These are phyloP conservation scores for Neosalanx taihuensis DNA, from an alignment of 2,797 vertebrate species.

Conservation along the genomic window DNA sequence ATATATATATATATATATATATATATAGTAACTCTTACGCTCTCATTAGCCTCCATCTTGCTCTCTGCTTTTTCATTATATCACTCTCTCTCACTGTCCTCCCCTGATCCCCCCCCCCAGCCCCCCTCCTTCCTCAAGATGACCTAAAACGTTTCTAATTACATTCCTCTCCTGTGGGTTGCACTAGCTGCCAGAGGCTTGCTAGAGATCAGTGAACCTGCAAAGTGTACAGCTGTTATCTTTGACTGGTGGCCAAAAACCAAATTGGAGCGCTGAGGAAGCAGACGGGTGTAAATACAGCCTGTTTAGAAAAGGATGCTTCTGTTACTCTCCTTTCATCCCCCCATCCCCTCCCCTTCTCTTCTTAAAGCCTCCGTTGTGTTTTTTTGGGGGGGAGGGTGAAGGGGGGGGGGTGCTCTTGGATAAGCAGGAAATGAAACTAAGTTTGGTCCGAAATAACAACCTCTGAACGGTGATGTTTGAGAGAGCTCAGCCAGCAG, in stretches of 20 bases:
- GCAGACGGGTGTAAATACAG: constrained; percentile 73
- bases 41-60: background rate
- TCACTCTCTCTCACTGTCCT: constrained; percentile 34
- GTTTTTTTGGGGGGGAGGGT: constrained; percentile 10
- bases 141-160: constrained; percentile 91
- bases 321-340: background rate
- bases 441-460: constrained; percentile 51
- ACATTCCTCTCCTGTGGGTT: constrained; percentile 84
- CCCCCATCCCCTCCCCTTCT: too few relatives aligned
- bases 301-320: constrained; percentile 59
- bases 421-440: constrained; percentile 61
- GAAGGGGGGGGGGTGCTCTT: background rate
- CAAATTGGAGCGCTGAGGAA: constrained; percentile 79
- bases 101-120: background rate
- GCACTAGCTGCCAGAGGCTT: constrained; percentile 78
- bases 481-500: constrained; percentile 48
- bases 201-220: constrained; percentile 87
- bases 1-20: too few relatives aligned
- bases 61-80: background rate
- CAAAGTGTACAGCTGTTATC: constrained; percentile 90
- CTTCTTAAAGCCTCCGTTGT: constrained; percentile 58
- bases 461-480: constrained; percentile 53
- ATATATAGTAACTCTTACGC: too few relatives aligned
- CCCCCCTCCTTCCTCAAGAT: constrained; percentile 68
- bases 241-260: constrained; percentile 92